Percentiles rank a stretch among this genome's conserved stretches.
Conservation (phyloP, 2,888 invertebrate species). For the Lasioglossum calceatum region DNA sequence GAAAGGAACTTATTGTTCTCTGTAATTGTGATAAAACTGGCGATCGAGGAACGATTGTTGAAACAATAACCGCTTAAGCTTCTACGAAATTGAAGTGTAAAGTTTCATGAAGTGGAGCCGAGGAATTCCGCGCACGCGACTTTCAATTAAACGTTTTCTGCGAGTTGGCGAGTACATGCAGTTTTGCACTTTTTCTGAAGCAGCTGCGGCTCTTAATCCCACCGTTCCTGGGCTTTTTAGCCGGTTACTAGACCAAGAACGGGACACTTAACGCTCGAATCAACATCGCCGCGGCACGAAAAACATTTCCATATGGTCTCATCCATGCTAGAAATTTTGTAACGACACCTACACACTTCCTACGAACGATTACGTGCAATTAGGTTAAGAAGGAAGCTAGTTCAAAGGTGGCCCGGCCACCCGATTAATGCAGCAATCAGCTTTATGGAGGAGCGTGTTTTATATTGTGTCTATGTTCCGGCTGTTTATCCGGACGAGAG, state of each 20-base stretch:
- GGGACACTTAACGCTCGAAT: slow-evolving; percentile 35
- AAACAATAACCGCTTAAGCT: not conserved
- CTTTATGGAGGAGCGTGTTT: slow-evolving; percentile 3
- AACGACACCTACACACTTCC: slow-evolving; percentile 3
- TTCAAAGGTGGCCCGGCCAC: not conserved
- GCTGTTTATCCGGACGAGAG: slow-evolving; percentile 64
- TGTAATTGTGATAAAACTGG: not conserved
- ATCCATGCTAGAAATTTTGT: not conserved
- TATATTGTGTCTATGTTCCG: slow-evolving; percentile 45
- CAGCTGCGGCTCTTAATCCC: slow-evolving; percentile 44
- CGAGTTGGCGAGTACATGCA: slow-evolving; percentile 29
- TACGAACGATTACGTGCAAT: slow-evolving; percentile 5
- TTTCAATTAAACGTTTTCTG: slow-evolving; percentile 49
- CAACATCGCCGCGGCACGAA: slow-evolving; percentile 32
- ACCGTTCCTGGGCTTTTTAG: slow-evolving; percentile 32
- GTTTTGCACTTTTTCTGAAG: not conserved
- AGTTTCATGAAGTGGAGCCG: not conserved
- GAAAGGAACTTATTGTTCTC: not conserved
- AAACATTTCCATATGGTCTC: slow-evolving; percentile 25
- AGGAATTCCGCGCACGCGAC: not conserved
- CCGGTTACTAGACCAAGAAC: slow-evolving; percentile 24
- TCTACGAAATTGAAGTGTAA: not conserved
- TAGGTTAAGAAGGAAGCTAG: slow-evolving; percentile 3
- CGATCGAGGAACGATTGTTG: not conserved
- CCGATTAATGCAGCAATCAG: slow-evolving; percentile 5